phyloP scores from a whole-genome alignment of 2,797 vertebrate species.

The Sebastes hubbsi region DNA sequence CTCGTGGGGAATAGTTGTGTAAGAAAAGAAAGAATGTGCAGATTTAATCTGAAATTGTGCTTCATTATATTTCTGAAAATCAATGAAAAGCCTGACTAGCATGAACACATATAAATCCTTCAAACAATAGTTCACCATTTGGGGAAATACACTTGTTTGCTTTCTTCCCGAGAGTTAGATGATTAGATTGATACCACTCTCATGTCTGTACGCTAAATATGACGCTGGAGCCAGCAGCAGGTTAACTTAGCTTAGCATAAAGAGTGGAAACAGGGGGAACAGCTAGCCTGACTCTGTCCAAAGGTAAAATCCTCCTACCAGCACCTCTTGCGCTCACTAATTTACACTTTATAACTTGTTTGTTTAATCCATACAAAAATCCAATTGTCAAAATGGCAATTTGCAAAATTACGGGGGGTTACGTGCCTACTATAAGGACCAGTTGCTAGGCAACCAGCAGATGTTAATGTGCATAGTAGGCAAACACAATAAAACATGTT shows the following conservation, averaged over 20 bases:
- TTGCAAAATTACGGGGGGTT: neutral
- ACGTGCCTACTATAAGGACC: neutral
- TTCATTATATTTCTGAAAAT: neutral
- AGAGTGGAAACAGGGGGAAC: neutral
- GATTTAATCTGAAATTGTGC: slow-evolving; percentile 11
- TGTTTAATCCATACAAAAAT: neutral
- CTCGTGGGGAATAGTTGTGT: neutral
- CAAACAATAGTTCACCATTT: neutral
- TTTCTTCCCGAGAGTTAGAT: neutral
- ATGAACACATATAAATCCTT: neutral
- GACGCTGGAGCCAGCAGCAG: neutral
- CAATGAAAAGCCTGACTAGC: neutral
- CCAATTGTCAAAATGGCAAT: neutral
- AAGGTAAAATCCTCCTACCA: neutral
- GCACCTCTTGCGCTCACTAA: neutral
- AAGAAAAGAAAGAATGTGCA: neutral
- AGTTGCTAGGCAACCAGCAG: neutral
- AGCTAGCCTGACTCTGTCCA: neutral
- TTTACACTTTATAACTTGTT: neutral
- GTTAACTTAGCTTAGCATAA: slow-evolving; percentile 2
- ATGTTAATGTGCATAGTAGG: neutral
- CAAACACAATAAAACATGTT: neutral
- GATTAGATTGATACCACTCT: neutral
- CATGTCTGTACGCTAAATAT: neutral
- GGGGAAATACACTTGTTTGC: neutral